Base-by-base conservation (phyloP, 2,113 vertebrate species). In the Gadus chalcogrammus region DNA sequence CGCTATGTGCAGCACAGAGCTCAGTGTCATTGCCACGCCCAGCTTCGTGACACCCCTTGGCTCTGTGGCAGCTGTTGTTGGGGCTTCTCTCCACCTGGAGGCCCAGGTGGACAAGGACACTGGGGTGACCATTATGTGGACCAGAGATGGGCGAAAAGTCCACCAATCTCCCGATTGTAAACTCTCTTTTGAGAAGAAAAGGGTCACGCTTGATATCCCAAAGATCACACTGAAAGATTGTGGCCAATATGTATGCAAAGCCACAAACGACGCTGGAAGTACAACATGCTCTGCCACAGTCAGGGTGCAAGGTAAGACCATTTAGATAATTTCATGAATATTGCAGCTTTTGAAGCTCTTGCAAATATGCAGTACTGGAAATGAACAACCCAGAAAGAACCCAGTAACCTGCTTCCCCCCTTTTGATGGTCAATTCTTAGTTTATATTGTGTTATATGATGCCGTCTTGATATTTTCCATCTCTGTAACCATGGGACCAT, bases 111-210 rank as follows among this genome's bases (percentile, higher is more conserved):
- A 96, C 62, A 94, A 97, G 92, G 95, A 95, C 79, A 92, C 92
- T 63, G 95, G 94, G 89, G 95, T 96, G 17, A 92, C 81, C 6
- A 80, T 95, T 42, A 85, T 68, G 0, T 98, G 96, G 96, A 95
- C 85, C 78, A 94, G 94, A 75, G 93, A 95, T 65, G 94, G 93
- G 69, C 90, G 90, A 62, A 95, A 88, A 69, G 90, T 97, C 8
- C 94, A 94, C 70, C 90, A 94, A 68, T 94, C 93, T 62, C 93
- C 94, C 73, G 94, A 96, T 82, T 95, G 93, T 83, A 95, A 93
- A 85, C 93, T 96, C 79, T 92, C 80, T 77, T 96, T 98, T 91
- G 95, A 97, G 89, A 92, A 95, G 79, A 96, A 94, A 90, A 92
- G 91, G 77, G 94, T 93, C 16, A 91, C 89, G 0, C 93, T 98